Evolutionary conservation across 2,113 vertebrate species (phyloP), one percentile per base, ranked within the genome.

Genomic region (Engraulis encrasicolus): DNA sequence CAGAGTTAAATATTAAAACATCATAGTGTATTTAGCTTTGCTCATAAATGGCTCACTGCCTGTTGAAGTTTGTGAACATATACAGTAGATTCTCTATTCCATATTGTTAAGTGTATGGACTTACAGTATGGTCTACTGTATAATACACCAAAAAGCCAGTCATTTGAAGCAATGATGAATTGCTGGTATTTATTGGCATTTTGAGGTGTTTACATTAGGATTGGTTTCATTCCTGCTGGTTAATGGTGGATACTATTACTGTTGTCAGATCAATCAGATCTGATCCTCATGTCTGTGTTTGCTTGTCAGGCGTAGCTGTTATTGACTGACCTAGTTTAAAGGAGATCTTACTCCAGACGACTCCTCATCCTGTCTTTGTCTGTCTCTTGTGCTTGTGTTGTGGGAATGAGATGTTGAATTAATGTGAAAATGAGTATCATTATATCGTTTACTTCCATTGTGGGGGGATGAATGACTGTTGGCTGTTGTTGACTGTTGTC

Each of bases 1-100:
- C 79, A 85, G 50, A 82, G 81, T 91, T 86, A 89, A 91, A 86
- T 86, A 91, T 90, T 89, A 82, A 90, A 87, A 78, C 66, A 71
- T 78, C 27, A 81, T 89, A 83, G 84, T 88, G 85, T 54, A 78
- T 78, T 84, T 12, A 34, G 7, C 6, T 6, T 2, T 71, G 14
- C 61, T 71, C 61, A 71, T 17, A 27, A 34, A 34, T n/a, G 61
- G 61, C 31, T 66, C 9, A 9, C 27, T 66, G n/a, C 61, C 12
- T 31, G 27, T 34, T 34, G 61, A 71, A 34, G 27, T 17, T 27
- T 31, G 31, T 71, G 23, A 71, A 66, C 23, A 31, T 66, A 27
- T 66, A n/a, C n/a, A n/a, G n/a, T n/a, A 66, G 58, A 66, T 31
- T 14, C 61, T 15, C 14, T 71, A 4, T 34, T 71, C 27, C 27